A percentile compares a stretch with the other conserved stretches of the same genome.
Evolutionary conservation across 2,888 invertebrate genomes (phyloP).

Genomic region (Lasioglossum villosulum): DNA sequence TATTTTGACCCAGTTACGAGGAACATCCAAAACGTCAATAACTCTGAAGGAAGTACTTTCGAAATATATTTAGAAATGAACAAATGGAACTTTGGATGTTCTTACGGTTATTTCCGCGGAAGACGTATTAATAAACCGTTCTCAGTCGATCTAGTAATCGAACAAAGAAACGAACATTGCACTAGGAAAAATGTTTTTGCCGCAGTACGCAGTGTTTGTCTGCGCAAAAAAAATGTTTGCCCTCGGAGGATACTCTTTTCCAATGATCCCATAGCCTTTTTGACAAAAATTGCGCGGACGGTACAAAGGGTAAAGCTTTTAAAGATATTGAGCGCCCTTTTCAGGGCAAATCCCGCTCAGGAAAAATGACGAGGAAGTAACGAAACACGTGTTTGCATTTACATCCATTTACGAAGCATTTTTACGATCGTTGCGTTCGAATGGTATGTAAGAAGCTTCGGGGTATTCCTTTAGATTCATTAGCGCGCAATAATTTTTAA

Average conservation of each 20-base stretch:
- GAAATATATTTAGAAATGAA: too few relatives aligned
- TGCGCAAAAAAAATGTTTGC: neutral
- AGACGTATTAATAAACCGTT: neutral
- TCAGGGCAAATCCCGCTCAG: neutral
- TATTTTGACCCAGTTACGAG: too few relatives aligned
- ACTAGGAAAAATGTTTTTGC: neutral
- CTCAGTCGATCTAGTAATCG: neutral
- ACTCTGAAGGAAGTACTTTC: too few relatives aligned
- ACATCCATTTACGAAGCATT: neutral
- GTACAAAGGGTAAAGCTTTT: constrained; percentile 11
- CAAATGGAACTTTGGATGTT: too few relatives aligned
- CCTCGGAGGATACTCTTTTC: neutral
- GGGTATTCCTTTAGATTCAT: neutral
- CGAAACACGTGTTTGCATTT: neutral
- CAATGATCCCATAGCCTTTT: neutral
- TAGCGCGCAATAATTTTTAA: constrained; percentile 7
- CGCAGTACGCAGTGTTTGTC: neutral
- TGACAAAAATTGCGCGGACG: neutral
- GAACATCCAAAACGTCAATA: too few relatives aligned
- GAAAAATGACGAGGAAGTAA: neutral
- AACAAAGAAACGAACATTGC: neutral
- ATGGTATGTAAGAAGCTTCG: too few relatives aligned
- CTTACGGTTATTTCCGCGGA: neutral
- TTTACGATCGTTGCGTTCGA: neutral
- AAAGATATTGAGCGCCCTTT: constrained; percentile 2